These are phyloP conservation scores for Rhinolophus sinicus DNA, from an alignment of 2,113 vertebrate species.

Conservation along the genomic window DNA sequence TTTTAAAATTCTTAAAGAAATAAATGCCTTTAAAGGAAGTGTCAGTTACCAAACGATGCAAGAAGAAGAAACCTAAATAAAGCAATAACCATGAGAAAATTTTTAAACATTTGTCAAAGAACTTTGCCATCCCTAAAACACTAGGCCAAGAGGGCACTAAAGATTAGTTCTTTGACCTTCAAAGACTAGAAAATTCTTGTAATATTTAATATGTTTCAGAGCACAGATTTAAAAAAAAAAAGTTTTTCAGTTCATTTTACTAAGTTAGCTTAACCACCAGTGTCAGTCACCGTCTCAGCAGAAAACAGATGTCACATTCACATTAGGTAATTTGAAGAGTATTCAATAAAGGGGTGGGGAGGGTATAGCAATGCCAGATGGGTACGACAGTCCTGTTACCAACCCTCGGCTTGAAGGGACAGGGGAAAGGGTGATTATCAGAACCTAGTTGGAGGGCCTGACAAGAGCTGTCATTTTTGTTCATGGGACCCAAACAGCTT, in stretches of 20 bases:
- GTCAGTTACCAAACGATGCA: not conserved
- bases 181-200: conserved; percentile 56
- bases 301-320: not conserved
- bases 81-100: conserved; percentile 31
- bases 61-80: conserved; percentile 18
- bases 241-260: not conserved
- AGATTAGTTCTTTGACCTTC: conserved; percentile 48
- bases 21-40: not conserved
- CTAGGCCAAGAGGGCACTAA: conserved; percentile 14
- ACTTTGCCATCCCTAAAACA: conserved; percentile 19
- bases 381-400: not conserved
- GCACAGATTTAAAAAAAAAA: conserved; percentile 52
- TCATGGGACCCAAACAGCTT: not conserved
- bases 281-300: not conserved
- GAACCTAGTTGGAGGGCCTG: not conserved
- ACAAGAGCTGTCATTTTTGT: not conserved
- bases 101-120: conserved; percentile 42
- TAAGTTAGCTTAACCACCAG: not conserved
- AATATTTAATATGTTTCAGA: conserved; percentile 50
- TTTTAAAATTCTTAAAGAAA: not conserved
- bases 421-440: not conserved
- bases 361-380: not conserved
- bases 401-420: not conserved
- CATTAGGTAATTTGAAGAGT: not conserved
- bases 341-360: not conserved